A percentile compares a stretch with the other conserved stretches of the same genome.
Conservation (phyloP, 2,888 invertebrate genomes). For the Magallana nippona region DNA sequence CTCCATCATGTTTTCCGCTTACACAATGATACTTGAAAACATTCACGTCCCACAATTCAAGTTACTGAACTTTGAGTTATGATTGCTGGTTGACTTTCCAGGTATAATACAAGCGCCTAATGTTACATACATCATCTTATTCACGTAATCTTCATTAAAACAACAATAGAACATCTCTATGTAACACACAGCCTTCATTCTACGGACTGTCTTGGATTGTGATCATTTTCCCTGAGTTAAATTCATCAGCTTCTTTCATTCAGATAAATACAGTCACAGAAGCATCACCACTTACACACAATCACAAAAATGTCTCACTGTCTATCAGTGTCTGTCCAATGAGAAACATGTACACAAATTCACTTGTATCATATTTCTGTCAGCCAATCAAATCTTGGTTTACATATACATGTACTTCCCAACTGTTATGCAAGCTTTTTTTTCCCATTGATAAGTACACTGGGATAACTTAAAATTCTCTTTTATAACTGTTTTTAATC, state of each 20-base stretch:
- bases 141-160: too few species aligned
- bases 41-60: too few species aligned
- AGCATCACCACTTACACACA: constrained; percentile 12
- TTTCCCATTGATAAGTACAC: background rate
- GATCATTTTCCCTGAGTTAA: constrained; percentile 13
- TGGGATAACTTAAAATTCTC: background rate
- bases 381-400: background rate
- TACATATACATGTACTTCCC: background rate
- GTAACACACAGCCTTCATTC: background rate
- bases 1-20: too few species aligned
- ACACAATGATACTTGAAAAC: too few species aligned
- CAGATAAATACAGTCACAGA: constrained; percentile 18
- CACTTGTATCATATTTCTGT: background rate
- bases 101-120: too few species aligned
- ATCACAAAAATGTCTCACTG: constrained; percentile 9
- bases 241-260: background rate
- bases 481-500: background rate
- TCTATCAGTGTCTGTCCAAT: background rate
- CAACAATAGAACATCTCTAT: background rate
- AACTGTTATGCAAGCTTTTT: background rate
- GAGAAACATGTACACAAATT: background rate
- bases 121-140: too few species aligned
- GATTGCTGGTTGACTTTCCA: too few species aligned
- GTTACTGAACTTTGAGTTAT: too few species aligned
- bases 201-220: background rate